Base-by-base conservation (phyloP, 2,888 invertebrate species). In the Drosophila neutralis region DNA sequence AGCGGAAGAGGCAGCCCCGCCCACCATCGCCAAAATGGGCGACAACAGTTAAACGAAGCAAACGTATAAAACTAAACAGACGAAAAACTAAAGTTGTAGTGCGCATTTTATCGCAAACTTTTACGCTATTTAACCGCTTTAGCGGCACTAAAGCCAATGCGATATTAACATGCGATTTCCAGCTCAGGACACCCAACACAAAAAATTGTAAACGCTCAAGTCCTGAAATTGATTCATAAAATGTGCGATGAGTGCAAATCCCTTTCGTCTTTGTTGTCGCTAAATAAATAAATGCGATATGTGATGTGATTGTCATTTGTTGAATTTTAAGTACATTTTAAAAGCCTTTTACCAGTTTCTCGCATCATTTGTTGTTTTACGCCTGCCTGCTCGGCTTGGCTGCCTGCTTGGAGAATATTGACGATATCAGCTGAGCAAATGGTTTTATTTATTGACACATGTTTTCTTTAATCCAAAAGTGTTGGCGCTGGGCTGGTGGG, bases 381-480 rank as follows among this genome's bases (percentile, higher is more conserved):
- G 86, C 68, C 54, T 33, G 54, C 54, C 18, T 36, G 33, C 33
- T 33, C 33, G 33, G 33, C 33, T 33, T 11, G 11, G 11, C 33
- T 33, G 27, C 7, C 71, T 66, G 64, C 65, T 60, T 57, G 72
- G 64, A 70, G 81, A 73, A 73, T 64, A 70, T 70, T 70, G 70
- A 73, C 56, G 60, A 68, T 62, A 59, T 68, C 75, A 29, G 67
- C 48, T 66, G 68, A 82, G 81, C 73, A 89, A 87, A 90, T 89
- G 90, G 72, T 87, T 90, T 90, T 90, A 87, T 87, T 89, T 90
- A 90, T 86, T 90, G 87, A 90, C 89, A 87, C 89, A 86, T 90
- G 87, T 89, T 86, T 80, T 75, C 77, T 45, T 21, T 78, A 89
- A 90, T 77, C 80, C 73, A 78, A 69, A 53, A 45, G 21, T 70